phyloP scores from a whole-genome alignment of 1,140 invertebrate genomes.

The Aphelenchoides fujianensis region DNA sequence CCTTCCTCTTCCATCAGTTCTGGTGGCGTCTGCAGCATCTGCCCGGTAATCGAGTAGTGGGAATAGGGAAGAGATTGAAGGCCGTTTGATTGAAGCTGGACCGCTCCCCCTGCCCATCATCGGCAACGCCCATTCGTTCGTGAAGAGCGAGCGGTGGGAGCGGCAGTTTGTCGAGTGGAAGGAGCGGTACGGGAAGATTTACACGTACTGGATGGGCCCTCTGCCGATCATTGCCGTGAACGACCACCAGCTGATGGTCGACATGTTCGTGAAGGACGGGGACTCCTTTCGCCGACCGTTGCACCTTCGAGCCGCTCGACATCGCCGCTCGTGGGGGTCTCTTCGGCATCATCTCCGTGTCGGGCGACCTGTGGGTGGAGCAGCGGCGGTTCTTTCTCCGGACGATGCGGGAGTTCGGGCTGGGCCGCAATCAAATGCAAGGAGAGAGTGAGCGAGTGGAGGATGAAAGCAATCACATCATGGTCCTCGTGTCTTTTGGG shows the following conservation, averaged over 20 bases:
- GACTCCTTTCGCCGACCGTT: constrained; percentile 33
- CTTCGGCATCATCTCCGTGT: not conserved
- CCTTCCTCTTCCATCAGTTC: constrained; percentile 1
- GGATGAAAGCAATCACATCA: no score
- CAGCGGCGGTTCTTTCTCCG: not conserved
- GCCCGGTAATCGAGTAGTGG: no score
- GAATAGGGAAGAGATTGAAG: no score
- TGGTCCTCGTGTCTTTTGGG: no score
- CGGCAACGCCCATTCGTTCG: not conserved
- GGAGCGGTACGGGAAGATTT: constrained; percentile 25
- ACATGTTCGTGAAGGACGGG: constrained; percentile 39
- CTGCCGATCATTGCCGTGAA: constrained; percentile 25
- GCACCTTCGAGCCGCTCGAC: not conserved
- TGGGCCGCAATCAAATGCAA: constrained; percentile 18
- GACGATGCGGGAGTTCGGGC: constrained; percentile 13
- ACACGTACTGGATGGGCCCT: constrained; percentile 39
- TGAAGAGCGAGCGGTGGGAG: constrained; percentile 1
- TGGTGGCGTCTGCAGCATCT: constrained; percentile 3
- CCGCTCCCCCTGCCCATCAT: not conserved
- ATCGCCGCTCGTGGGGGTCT: constrained; percentile 1
- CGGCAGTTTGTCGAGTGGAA: constrained; percentile 21
- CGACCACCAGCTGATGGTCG: constrained; percentile 33
- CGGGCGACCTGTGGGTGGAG: constrained; percentile 9
- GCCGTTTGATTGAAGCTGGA: no score
- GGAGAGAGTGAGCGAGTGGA: no score